Conservation (phyloP, 2,113 vertebrate genomes). For the Cephalopholis sonnerati region DNA sequence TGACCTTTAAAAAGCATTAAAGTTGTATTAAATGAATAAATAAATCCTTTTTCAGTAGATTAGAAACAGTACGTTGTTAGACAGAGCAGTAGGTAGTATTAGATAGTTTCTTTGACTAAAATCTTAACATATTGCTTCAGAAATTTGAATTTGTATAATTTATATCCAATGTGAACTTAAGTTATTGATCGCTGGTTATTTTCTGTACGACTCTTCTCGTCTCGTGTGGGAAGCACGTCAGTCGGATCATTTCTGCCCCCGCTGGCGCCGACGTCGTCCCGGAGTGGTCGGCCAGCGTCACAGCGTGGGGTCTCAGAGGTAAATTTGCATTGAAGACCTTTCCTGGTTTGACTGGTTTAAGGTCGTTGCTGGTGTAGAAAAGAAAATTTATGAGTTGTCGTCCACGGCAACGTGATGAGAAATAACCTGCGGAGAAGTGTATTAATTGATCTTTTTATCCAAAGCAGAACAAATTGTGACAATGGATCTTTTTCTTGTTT, state of each 20-base stretch:
- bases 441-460: slow-evolving; percentile 42
- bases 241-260: slow-evolving; percentile 29
- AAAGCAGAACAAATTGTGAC: slow-evolving; percentile 43
- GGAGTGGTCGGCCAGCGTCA: slow-evolving; percentile 3
- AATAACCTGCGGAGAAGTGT: slow-evolving; percentile 27
- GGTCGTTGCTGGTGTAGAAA: background rate
- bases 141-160: slow-evolving; percentile 74
- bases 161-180: slow-evolving; percentile 72
- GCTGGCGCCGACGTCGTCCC: slow-evolving; percentile 22
- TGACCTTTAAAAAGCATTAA: slow-evolving; percentile 32
- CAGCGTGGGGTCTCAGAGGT: slow-evolving; percentile 29
- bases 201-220: slow-evolving; percentile 53
- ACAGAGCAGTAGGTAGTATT: slow-evolving; percentile 51
- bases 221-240: slow-evolving; percentile 33
- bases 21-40: slow-evolving; percentile 30
- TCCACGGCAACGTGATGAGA: slow-evolving; percentile 22
- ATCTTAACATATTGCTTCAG: slow-evolving; percentile 71
- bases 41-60: slow-evolving; percentile 61
- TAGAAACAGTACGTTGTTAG: slow-evolving; percentile 66
- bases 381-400: slow-evolving; percentile 6
- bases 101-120: slow-evolving; percentile 75
- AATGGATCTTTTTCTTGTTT: slow-evolving; percentile 28
- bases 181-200: slow-evolving; percentile 71
- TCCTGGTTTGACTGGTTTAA: background rate
- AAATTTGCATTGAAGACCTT: slow-evolving; percentile 42